phyloP scores from a whole-genome alignment of 2,888 invertebrate species.

The Eupithecia inturbata region DNA sequence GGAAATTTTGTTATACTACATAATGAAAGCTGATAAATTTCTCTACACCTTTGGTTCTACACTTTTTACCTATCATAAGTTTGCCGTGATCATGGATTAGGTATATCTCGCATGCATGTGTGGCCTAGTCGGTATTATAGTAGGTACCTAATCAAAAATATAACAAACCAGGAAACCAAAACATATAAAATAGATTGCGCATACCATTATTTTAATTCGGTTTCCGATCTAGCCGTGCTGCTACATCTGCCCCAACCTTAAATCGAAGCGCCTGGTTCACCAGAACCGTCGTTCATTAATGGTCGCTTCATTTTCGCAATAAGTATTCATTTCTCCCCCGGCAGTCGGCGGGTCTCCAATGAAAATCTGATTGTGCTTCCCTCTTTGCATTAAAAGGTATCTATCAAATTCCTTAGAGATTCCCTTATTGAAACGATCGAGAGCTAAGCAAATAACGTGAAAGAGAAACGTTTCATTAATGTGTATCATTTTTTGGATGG shows the following conservation, averaged over 20 bases:
- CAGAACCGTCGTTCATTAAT: slow-evolving; percentile 74
- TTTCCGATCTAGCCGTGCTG: not conserved
- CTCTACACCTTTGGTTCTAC: too few relatives aligned
- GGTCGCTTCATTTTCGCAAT: slow-evolving; percentile 79
- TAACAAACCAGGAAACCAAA: not conserved
- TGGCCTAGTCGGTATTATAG: not conserved
- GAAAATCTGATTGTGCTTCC: slow-evolving; percentile 80
- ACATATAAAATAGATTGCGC: not conserved
- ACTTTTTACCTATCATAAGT: not conserved
- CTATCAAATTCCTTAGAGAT: slow-evolving; percentile 69
- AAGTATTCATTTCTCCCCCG: slow-evolving; percentile 78
- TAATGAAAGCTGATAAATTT: too few relatives aligned
- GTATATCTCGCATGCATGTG: not conserved
- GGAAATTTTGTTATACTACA: too few relatives aligned
- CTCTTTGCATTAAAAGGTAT: slow-evolving; percentile 74
- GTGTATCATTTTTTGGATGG: slow-evolving; percentile 55
- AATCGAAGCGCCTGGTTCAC: slow-evolving; percentile 69
- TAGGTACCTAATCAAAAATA: not conserved
- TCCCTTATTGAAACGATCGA: slow-evolving; percentile 69
- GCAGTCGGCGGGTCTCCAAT: slow-evolving; percentile 60
- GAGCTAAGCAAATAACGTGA: slow-evolving; percentile 64
- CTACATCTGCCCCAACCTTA: slow-evolving; percentile 43
- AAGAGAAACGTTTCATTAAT: slow-evolving; percentile 62
- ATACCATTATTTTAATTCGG: not conserved
- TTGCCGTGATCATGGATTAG: not conserved